Conservation (phyloP, 2,797 vertebrate species). For the Chromis chromis region DNA sequence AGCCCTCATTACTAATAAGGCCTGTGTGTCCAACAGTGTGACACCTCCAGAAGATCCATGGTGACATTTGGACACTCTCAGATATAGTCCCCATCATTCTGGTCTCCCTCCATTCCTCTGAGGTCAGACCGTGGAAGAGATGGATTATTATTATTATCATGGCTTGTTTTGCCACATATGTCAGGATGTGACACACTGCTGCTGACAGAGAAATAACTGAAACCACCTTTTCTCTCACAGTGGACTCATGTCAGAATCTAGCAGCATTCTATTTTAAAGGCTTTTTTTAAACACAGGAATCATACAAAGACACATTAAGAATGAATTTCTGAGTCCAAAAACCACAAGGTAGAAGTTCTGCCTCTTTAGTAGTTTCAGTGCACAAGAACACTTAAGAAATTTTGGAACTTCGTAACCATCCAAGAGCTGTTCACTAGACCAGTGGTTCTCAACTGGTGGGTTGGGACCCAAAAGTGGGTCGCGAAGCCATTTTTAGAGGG, state of each 20-base stretch:
- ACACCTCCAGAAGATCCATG: slow-evolving; percentile 76
- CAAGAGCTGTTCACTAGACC: too few relatives aligned
- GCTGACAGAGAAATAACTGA: slow-evolving; percentile 18
- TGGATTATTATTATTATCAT: slow-evolving; percentile 21
- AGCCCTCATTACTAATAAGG: slow-evolving; percentile 44
- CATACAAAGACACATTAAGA: too few relatives aligned
- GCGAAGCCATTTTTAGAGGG: too few relatives aligned
- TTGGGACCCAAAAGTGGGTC: too few relatives aligned
- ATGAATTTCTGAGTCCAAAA: too few relatives aligned
- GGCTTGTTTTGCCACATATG: slow-evolving; percentile 32
- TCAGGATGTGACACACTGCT: slow-evolving; percentile 14
- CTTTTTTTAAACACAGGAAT: background rate
- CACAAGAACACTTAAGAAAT: background rate
- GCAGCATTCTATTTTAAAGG: background rate
- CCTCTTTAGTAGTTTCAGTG: background rate
- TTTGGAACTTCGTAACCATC: too few relatives aligned
- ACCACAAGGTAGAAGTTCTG: background rate
- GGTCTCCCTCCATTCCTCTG: slow-evolving; percentile 29
- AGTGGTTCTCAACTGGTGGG: too few relatives aligned
- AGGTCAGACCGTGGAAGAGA: slow-evolving; percentile 51
- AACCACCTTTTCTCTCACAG: slow-evolving; percentile 1
- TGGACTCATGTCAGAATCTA: background rate
- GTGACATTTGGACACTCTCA: slow-evolving; percentile 70
- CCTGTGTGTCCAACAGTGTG: slow-evolving; percentile 51
- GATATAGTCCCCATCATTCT: slow-evolving; percentile 58